Evolutionary conservation across 2,113 vertebrate genomes (phyloP).

Genomic region (Trachemys scripta): DNA sequence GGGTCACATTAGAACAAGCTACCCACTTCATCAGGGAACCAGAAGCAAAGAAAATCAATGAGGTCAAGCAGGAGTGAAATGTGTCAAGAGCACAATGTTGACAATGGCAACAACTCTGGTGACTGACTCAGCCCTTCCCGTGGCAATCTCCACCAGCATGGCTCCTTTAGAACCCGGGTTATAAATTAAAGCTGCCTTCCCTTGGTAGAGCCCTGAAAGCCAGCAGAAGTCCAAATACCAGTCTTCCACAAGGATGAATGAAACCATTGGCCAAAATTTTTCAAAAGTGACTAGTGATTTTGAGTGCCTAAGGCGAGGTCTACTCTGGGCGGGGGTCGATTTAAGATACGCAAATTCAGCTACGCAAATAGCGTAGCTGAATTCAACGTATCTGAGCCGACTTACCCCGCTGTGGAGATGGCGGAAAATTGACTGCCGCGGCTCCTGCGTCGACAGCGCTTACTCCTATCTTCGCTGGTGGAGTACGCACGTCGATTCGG

Average conservation of each 20-base stretch:
- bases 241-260: neutral
- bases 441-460: too few species aligned
- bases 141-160: neutral
- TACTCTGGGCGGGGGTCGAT: too few species aligned
- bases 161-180: rapidly evolving
- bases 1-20: neutral
- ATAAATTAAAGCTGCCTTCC: neutral
- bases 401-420: too few species aligned
- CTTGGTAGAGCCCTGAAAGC: neutral
- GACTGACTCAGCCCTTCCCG: neutral
- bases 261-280: neutral
- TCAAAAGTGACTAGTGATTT: neutral
- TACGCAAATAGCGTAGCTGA: too few species aligned
- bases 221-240: neutral
- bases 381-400: too few species aligned
- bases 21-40: neutral
- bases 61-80: neutral
- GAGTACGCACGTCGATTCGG: too few species aligned
- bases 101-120: neutral
- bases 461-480: too few species aligned
- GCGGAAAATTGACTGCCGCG: too few species aligned
- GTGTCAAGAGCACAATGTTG: rapidly evolving
- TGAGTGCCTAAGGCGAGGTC: neutral
- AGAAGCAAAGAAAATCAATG: neutral
- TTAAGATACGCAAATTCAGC: too few species aligned